These are phyloP conservation scores for Oscheius sp. DNA, from an alignment of 2,888 invertebrate genomes.

Conservation along the genomic window DNA sequence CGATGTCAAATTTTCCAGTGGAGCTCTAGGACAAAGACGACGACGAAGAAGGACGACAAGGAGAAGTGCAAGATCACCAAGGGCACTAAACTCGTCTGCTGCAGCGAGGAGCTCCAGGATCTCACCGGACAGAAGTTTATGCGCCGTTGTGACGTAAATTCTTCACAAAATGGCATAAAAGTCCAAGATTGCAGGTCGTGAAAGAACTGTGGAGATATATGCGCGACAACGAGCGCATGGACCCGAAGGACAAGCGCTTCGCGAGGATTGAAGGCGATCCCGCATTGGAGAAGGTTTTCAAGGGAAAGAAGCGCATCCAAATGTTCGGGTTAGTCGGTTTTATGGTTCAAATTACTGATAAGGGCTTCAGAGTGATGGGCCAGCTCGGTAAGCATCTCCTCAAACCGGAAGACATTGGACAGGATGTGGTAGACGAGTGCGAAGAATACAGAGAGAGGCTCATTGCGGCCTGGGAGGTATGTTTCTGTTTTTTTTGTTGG, in stretches of 20 bases:
- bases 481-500: not conserved
- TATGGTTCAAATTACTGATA: no score
- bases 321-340: slow-evolving; percentile 41
- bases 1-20: slow-evolving; percentile 8
- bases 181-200: slow-evolving; percentile 49
- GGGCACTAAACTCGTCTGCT: slow-evolving; percentile 46
- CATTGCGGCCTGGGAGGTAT: slow-evolving; percentile 42
- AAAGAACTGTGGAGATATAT: slow-evolving; percentile 66
- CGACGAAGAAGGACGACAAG: slow-evolving; percentile 36
- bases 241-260: slow-evolving; percentile 61
- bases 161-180: no score
- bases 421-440: slow-evolving; percentile 43
- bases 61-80: slow-evolving; percentile 43
- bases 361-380: slow-evolving; percentile 9
- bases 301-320: slow-evolving; percentile 44
- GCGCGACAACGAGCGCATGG: slow-evolving; percentile 57
- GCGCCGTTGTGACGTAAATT: slow-evolving; percentile 51
- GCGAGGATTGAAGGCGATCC: slow-evolving; percentile 41
- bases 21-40: slow-evolving; percentile 8
- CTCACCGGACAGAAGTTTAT: slow-evolving; percentile 45
- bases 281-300: slow-evolving; percentile 41
- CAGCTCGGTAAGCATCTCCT: slow-evolving; percentile 46
- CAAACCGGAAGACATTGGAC: slow-evolving; percentile 42
- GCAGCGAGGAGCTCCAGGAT: slow-evolving; percentile 44
- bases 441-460: slow-evolving; percentile 41